These are phyloP conservation scores for Drosophila bocki DNA, from an alignment of 1,140 invertebrate genomes.

Conservation along the genomic window DNA sequence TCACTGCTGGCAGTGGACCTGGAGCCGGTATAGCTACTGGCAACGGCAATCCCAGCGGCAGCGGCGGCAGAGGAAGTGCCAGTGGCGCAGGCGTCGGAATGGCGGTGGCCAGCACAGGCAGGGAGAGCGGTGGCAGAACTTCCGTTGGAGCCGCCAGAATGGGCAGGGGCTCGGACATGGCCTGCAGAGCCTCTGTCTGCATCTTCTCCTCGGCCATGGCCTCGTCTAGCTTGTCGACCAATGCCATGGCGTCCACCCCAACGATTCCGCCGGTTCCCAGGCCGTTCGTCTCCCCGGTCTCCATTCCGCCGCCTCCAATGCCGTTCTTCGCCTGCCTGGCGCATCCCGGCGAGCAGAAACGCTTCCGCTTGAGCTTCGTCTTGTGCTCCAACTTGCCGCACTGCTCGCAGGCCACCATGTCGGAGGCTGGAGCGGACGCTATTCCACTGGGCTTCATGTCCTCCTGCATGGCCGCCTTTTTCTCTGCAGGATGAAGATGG, in stretches of 20 bases:
- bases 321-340: conserved; percentile 64
- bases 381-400: conserved; percentile 91
- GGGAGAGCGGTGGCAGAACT: background rate
- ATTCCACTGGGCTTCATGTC: conserved; percentile 48
- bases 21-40: conserved; percentile 9
- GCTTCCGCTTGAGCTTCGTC: conserved; percentile 91
- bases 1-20: conserved; percentile 9
- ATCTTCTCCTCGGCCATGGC: conserved; percentile 73
- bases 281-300: conserved; percentile 29
- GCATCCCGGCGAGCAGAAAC: conserved; percentile 89
- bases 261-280: conserved; percentile 61
- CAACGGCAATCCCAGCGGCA: conserved; percentile 17
- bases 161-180: conserved; percentile 14
- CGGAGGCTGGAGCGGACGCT: conserved; percentile 49
- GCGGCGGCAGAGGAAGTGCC: background rate
- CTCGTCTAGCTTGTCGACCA: conserved; percentile 70
- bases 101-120: conserved; percentile 6
- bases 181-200: conserved; percentile 60
- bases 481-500: conserved; percentile 65
- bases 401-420: conserved; percentile 90
- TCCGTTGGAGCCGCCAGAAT: conserved; percentile 15
- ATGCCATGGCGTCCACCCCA: conserved; percentile 55
- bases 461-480: conserved; percentile 84
- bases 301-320: conserved; percentile 1
- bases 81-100: conserved; percentile 2